Evolutionary conservation across 2,113 vertebrate species (phyloP).

Genomic region (Petaurus breviceps): DNA sequence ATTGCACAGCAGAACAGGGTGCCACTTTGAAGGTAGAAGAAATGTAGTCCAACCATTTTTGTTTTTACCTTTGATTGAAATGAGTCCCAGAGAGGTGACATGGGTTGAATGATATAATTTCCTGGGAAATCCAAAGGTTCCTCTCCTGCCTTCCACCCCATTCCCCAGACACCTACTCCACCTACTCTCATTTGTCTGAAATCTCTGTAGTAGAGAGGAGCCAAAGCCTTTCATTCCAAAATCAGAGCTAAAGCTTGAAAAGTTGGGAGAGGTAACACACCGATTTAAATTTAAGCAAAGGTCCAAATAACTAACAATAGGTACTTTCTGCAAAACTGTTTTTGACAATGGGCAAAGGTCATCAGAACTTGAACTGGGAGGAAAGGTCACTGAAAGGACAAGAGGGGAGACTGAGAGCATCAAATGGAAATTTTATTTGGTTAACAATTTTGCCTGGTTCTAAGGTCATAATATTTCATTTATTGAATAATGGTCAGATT

Average conservation of each 20-base stretch:
- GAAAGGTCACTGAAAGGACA: background rate
- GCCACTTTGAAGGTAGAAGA: background rate
- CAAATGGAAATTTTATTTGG: background rate
- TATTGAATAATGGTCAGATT: constrained; percentile 15
- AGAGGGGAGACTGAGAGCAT: background rate
- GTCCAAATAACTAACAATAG: constrained; percentile 23
- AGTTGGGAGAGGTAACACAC: background rate
- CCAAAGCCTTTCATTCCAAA: constrained; percentile 57
- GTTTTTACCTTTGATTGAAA: background rate
- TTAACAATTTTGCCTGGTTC: background rate
- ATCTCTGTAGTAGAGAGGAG: constrained; percentile 43
- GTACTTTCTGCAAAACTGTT: constrained; percentile 42
- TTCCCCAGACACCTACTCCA: background rate
- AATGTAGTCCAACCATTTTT: background rate
- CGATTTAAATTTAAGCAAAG: constrained; percentile 30
- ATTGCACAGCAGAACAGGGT: background rate
- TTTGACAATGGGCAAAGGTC: background rate
- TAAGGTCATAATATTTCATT: background rate
- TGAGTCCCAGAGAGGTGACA: background rate
- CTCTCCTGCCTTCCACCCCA: background rate
- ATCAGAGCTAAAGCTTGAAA: constrained; percentile 23
- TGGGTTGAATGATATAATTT: background rate
- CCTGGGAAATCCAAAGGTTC: background rate
- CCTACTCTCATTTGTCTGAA: background rate
- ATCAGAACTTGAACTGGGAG: background rate